Percentiles rank a stretch among this genome's conserved stretches.
Conservation (phyloP, 2,888 invertebrate genomes). For the Ennomos fuscantarius region DNA sequence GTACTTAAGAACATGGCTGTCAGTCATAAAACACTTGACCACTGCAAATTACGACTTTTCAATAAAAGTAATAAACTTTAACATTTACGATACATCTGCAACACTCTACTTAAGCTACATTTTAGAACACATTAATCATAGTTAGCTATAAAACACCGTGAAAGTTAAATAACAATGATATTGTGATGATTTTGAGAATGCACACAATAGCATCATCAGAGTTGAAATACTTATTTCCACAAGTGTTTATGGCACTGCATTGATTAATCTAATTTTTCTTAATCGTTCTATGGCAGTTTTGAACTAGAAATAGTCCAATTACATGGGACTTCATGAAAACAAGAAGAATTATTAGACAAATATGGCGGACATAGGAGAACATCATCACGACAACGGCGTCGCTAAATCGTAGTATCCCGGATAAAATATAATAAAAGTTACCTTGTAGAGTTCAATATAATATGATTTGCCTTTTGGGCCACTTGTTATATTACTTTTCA, state of each 20-base stretch:
- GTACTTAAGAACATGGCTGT: slow-evolving; percentile 59
- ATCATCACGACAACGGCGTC: slow-evolving; percentile 78
- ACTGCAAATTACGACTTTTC: not conserved
- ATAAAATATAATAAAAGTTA: slow-evolving; percentile 65
- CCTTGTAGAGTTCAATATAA: slow-evolving; percentile 82
- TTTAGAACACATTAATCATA: not conserved
- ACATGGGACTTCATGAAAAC: slow-evolving; percentile 70
- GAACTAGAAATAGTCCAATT: slow-evolving; percentile 39
- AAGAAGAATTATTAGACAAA: slow-evolving; percentile 76
- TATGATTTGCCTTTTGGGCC: slow-evolving; percentile 78
- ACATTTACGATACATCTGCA: not conserved
- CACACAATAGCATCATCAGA: slow-evolving; percentile 14
- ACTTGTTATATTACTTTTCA: slow-evolving; percentile 80
- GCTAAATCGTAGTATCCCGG: slow-evolving; percentile 47
- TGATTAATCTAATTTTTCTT: not conserved
- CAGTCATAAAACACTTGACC: slow-evolving; percentile 39
- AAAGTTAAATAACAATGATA: slow-evolving; percentile 1
- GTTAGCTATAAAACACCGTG: not conserved
- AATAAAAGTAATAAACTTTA: not conserved
- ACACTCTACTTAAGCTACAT: not conserved
- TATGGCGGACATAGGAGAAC: slow-evolving; percentile 81
- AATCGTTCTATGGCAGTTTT: slow-evolving; percentile 11
- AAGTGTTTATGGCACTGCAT: not conserved
- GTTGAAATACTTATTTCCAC: slow-evolving; percentile 1
- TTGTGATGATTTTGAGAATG: slow-evolving; percentile 17